Evolutionary conservation across 2,113 vertebrate species (phyloP).

Genomic region (Barnardius zonarius): DNA sequence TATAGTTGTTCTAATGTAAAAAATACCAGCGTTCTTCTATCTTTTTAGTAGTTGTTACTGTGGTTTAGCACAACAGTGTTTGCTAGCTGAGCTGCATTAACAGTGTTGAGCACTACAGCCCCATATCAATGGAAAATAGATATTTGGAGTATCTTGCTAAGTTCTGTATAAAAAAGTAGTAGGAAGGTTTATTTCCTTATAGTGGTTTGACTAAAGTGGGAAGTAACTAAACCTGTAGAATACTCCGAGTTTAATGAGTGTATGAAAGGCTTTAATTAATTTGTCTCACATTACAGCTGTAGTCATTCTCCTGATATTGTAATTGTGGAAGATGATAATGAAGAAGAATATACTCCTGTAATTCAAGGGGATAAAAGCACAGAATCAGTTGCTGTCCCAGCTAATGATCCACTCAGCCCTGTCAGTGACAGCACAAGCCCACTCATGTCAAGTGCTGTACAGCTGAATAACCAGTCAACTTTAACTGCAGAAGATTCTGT

Average conservation of each 20-base stretch:
- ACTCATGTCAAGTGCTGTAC: conserved; percentile 79
- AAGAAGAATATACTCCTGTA: conserved; percentile 73
- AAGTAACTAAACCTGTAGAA: not conserved
- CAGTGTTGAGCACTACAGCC: not conserved
- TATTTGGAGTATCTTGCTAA: not conserved
- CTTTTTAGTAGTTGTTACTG: not conserved
- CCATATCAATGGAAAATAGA: not conserved
- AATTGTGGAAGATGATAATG: conserved; percentile 85
- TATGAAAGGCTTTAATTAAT: not conserved
- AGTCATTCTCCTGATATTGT: conserved; percentile 83
- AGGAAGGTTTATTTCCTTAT: not conserved
- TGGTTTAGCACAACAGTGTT: not conserved
- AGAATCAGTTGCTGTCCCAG: conserved; percentile 41
- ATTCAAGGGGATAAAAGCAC: conserved; percentile 71
- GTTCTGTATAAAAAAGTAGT: not conserved
- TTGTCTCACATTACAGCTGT: conserved; percentile 50
- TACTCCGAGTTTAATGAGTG: not conserved
- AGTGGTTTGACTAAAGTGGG: not conserved
- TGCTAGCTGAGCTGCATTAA: not conserved
- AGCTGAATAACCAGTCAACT: conserved; percentile 80
- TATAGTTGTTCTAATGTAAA: not conserved
- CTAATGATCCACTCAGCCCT: conserved; percentile 40
- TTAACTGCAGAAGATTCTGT: conserved; percentile 88
- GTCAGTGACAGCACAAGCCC: conserved; percentile 54
- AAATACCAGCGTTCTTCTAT: not conserved